phyloP scores from a whole-genome alignment of 2,113 vertebrate genomes.

The Phodopus roborovskii region DNA sequence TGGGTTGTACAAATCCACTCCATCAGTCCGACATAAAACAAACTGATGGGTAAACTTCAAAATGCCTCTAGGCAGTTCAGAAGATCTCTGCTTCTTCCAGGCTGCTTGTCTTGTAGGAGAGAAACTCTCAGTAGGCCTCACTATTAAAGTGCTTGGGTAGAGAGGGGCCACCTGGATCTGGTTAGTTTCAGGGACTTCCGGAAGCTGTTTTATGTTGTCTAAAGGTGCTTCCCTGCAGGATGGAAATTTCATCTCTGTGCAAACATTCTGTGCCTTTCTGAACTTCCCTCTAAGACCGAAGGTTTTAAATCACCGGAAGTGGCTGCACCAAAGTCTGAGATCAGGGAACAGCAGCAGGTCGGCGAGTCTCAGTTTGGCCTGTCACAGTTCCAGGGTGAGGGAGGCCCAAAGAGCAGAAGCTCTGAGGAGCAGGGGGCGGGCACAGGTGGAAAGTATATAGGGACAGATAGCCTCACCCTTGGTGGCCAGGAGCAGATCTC shows the following conservation, averaged over 20 bases:
- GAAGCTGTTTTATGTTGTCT: not conserved
- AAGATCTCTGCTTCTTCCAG: not conserved
- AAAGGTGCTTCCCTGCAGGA: not conserved
- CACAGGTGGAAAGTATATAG: not conserved
- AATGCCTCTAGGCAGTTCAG: not conserved
- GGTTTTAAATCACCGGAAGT: not conserved
- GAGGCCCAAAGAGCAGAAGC: not conserved
- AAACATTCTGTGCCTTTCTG: not conserved
- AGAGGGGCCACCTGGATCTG: not conserved
- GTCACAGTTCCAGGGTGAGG: not conserved
- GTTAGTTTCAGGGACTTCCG: not conserved
- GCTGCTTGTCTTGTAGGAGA: not conserved
- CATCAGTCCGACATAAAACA: not conserved
- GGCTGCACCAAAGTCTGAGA: not conserved
- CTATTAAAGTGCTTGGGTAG: not conserved
- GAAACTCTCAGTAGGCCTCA: not conserved
- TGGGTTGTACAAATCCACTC: not conserved
- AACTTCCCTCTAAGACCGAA: not conserved
- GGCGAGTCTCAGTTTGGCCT: not conserved
- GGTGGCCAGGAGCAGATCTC: not conserved
- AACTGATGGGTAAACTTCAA: not conserved
- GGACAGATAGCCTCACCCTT: not conserved
- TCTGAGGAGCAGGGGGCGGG: not conserved
- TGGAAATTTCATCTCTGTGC: not conserved
- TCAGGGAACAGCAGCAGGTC: not conserved